Base-by-base conservation (phyloP, 2,888 invertebrate species). In the Arenicola marina region DNA sequence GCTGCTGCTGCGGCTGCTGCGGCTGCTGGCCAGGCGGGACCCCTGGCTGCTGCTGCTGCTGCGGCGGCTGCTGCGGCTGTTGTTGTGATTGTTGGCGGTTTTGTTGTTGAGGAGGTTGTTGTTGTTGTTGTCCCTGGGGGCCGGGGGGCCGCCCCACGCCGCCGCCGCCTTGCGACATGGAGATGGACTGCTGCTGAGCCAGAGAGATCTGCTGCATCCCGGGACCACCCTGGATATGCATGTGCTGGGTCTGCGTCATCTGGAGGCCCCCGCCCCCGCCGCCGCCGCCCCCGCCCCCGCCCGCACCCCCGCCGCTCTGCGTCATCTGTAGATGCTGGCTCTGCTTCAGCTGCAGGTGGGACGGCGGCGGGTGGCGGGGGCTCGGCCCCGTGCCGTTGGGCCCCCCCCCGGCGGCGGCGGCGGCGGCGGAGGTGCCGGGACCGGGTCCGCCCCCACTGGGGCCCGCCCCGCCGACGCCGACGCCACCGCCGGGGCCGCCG, bases 161-260 rank as follows among this genome's bases (percentile, higher is more conserved):
- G 44, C 46, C 0, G 18, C 29, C 3, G 1, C 57, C 29, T n/a
- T 57, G 51, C 0, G 51, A 32, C 32, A 24, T 34, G 33, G 26
- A 26, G 56, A 33, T 60, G 2, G 64, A 44, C 62, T 67, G 77
- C 54, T 80, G 79, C 62, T 80, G 79, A 4, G 77, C 71, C 51
- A 79, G 64, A 3, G 76, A 75, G 44, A 78, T 74, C 44, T 74
- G 75, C 38, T 56, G 45, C n/a, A 21, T 21, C 26, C 4, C 11
- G 21, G 48, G 48, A 48, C 31, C 53, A 90, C 89, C 91, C 90
- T 87, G 92, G 70, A 79, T 73, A 61, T 79, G 77, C 61, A 81
- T 70, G 57, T 79, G 80, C 60, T 80, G 81, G 4, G 76, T 77
- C 66, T 76, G 75, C 21, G 68, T 64, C 72, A 81, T 70, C 57